Base-by-base conservation (phyloP, 1,140 invertebrate genomes). In the Penaeus vannamei region DNA sequence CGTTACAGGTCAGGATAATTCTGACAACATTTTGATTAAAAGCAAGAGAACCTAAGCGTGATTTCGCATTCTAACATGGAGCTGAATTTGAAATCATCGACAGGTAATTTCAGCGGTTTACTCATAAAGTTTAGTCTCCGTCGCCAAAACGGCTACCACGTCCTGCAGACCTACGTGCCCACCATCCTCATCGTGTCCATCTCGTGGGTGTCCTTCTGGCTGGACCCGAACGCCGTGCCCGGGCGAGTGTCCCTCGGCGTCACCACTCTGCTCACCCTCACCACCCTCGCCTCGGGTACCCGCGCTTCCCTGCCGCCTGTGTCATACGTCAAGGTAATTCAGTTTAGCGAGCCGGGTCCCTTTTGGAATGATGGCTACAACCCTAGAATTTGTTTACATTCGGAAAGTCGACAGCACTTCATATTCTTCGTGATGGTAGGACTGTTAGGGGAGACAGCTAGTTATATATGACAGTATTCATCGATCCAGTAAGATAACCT, bases 151-250 rank as follows among this genome's bases (percentile, higher is more conserved):
- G 97, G 97, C 72, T 97, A 97, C 92, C 97, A 98, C 91, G 94
- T 98, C 79, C 97, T 98, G 95, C 97, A 98, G 91, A 98, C 97
- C 92, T 98, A 97, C 91, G 95, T 98, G 87, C 97, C 97, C 1
- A 97, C 97, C 10, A 97, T 97, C 93, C 94, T 98, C 90, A 95
- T 98, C 84, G 97, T 98, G 7, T 95, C 95, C 23, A 96, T 97
- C 86, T 97, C 97, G 0, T 98, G 97, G 97, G 97, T 98, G 23
- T 97, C 97, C 0, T 98, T 98, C 92, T 98, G 97, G 97, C 93
- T 98, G 79, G 97, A 97, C 92, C 95, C 96, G 36, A 97, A 97
- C 92, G 96, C 97, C 23, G 95, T 96, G 22, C 96, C 97, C 12
- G 96, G 97, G 20, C 91, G 93, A 61, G 92, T 93, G 20, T 92